Evolutionary conservation across 30 jellyfish, hydroid and myxozoan species (phyloP).

Genomic region (Morbakka virulenta): DNA sequence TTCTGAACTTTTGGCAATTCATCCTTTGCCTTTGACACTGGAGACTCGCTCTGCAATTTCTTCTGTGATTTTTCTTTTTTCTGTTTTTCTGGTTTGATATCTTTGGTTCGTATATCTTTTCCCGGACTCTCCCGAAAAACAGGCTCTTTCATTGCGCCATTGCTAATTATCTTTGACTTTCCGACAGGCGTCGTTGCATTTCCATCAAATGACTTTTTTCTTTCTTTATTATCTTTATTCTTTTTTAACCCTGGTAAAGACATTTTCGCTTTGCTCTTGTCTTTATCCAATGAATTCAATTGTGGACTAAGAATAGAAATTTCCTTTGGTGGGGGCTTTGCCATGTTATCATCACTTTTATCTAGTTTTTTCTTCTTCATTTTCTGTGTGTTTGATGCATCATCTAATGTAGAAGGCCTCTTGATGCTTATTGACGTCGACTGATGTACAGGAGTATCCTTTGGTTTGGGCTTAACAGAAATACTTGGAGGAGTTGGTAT

Average conservation of each 20-base stretch:
- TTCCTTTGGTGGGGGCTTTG: slow-evolving; percentile 49
- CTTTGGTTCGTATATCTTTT: slow-evolving; percentile 47
- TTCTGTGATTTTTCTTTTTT: slow-evolving; percentile 66
- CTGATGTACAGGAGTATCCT: slow-evolving; percentile 34
- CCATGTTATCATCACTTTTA: slow-evolving; percentile 23
- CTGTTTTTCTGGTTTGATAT: slow-evolving; percentile 49
- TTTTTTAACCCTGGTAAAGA: slow-evolving; percentile 13
- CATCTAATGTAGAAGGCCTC: slow-evolving; percentile 61
- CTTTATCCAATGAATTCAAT: too few relatives aligned
- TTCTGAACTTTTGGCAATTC: slow-evolving; percentile 82
- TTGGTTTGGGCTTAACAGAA: slow-evolving; percentile 53
- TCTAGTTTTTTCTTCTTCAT: slow-evolving; percentile 78
- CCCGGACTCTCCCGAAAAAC: neutral
- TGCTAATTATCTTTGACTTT: slow-evolving; percentile 16
- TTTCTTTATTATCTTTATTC: slow-evolving; percentile 56
- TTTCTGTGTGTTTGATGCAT: slow-evolving; percentile 33
- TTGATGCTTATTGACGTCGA: slow-evolving; percentile 30
- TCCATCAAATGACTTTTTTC: slow-evolving; percentile 63
- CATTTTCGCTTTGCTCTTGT: slow-evolving; percentile 26
- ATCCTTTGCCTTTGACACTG: slow-evolving; percentile 41
- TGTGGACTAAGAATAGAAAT: slow-evolving; percentile 66
- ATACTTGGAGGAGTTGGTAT: slow-evolving; percentile 15
- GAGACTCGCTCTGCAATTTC: slow-evolving; percentile 48
- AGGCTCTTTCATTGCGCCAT: neutral
- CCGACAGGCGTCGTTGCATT: neutral